Base-by-base conservation (phyloP, 2,888 invertebrate genomes). In the Bruchidius siliquastri region DNA sequence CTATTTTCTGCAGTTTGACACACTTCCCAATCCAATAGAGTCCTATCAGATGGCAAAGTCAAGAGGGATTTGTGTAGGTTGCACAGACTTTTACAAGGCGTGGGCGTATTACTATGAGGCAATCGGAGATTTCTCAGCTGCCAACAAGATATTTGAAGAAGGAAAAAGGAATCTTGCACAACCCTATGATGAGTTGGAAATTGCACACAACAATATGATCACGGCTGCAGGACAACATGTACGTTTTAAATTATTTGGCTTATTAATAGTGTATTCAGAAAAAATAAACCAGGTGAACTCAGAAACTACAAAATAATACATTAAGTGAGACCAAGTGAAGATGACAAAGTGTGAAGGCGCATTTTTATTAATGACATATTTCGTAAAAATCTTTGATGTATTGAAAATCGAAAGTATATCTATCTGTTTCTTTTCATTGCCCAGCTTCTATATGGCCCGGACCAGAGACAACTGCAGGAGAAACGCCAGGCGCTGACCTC, bases 61-160 rank as follows among this genome's bases (percentile, higher is more conserved):
- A 78, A 92, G 92, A 84, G 94, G 94, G 49, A 91, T 97, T 79
- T 96, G 96, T 30, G 91, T 91, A 30, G 92, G 93, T 87, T 91
- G 95, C 77, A 92, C 96, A 0, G 92, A 93, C 80, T 92, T 97
- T 83, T 98, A 97, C 84, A 91, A 93, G 79, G 93, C 94, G 18
- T 97, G 97, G 96, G 95, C 97, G 0, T 94, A 93, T 83, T 94
- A 94, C 81, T 91, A 95, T 81, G 97, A 97, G 85, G 91, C 92
- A 78, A 88, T 90, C 70, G 93, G 93, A 26, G 95, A 97, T 88
- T 92, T 91, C 81, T 93, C 93, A 83, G 91, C 91, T 82, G 97
- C 97, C 0, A 93, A 96, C 85, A 90, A 92, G 80, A 92, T 97
- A 22, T 95, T 94, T 83, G 89, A 92, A 82, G 87, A 92, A 79